These are phyloP conservation scores for Corythucha ciliata DNA, from an alignment of 2,888 invertebrate species.

Conservation along the genomic window DNA sequence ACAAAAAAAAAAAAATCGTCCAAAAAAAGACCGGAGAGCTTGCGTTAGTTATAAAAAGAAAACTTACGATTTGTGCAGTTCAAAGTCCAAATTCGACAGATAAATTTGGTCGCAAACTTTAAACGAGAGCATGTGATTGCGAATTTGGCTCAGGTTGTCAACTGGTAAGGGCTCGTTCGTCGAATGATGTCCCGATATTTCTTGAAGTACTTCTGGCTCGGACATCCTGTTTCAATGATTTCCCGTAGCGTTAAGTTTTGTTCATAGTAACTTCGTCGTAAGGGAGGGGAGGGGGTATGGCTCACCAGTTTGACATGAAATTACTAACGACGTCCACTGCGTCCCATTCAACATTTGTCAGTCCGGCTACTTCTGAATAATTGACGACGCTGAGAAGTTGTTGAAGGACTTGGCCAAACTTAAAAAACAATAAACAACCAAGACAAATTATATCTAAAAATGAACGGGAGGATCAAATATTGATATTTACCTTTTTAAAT, in stretches of 20 bases:
- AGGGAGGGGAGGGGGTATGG: constrained; percentile 10
- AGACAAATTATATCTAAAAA: constrained; percentile 1
- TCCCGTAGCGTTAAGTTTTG: background rate
- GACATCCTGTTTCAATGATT: constrained; percentile 45
- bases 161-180: constrained; percentile 62
- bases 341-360: constrained; percentile 89
- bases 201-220: constrained; percentile 50
- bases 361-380: constrained; percentile 74
- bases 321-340: constrained; percentile 73
- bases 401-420: constrained; percentile 80
- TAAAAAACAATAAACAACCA: constrained; percentile 18
- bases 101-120: constrained; percentile 75
- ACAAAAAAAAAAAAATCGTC: constrained; percentile 28
- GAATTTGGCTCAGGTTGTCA: constrained; percentile 53
- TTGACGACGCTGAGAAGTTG: constrained; percentile 72
- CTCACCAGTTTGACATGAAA: constrained; percentile 68
- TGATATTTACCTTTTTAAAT: constrained; percentile 55
- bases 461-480: background rate
- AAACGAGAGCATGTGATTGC: constrained; percentile 67
- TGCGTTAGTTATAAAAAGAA: too few relatives aligned
- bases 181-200: constrained; percentile 63
- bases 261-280: background rate
- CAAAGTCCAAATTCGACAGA: constrained; percentile 69
- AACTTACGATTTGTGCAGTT: constrained; percentile 59
- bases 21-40: too few relatives aligned